A percentile compares a stretch with the other conserved stretches of the same genome.
Evolutionary conservation across 2,113 vertebrate species (phyloP).

Genomic region (Rhineura floridana): DNA sequence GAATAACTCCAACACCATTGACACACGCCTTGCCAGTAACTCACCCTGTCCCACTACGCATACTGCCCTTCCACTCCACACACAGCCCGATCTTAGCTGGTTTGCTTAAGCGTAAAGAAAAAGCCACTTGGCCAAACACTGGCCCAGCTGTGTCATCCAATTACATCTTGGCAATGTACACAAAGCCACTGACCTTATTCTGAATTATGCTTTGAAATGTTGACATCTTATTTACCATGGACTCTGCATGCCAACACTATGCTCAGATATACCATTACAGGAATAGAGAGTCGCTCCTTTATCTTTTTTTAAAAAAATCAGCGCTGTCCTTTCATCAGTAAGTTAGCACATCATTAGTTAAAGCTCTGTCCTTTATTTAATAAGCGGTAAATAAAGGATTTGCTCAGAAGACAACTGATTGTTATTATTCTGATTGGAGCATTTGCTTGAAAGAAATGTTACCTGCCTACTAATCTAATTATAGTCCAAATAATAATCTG

Average conservation of each 20-base stretch:
- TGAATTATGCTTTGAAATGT: not conserved
- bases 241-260: not conserved
- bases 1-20: too few species aligned
- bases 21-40: not conserved
- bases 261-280: not conserved
- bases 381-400: not conserved
- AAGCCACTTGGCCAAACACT: not conserved
- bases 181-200: not conserved
- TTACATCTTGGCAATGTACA: not conserved
- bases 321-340: not conserved
- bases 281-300: not conserved
- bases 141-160: not conserved
- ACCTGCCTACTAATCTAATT: slow-evolving; percentile 67
- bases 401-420: not conserved
- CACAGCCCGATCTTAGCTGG: not conserved
- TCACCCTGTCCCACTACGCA: not conserved
- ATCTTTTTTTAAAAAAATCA: not conserved
- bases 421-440: not conserved
- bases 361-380: not conserved
- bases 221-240: not conserved
- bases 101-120: not conserved
- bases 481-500: slow-evolving; percentile 62
- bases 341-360: not conserved
- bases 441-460: slow-evolving; percentile 65
- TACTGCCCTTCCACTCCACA: not conserved